Base-by-base conservation (phyloP, 1,140 invertebrate species). In the Ips nitidus region DNA sequence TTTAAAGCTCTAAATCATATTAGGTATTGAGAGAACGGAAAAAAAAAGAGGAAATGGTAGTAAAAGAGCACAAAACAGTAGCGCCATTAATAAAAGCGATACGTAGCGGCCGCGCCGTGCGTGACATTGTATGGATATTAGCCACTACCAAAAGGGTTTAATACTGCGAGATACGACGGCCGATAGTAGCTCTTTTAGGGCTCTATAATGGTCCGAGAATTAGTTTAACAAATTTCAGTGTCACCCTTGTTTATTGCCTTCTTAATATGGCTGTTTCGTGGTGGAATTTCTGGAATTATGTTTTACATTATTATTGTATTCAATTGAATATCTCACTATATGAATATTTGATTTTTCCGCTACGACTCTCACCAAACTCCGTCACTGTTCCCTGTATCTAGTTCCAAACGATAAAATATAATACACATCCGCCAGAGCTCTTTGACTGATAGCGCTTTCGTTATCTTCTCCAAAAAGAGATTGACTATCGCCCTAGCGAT, bases 61-160 rank as follows among this genome's bases (percentile, higher is more conserved):
- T 53, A n/a, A 22, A 22, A 22, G 22, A 50, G 45, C 45, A 50
- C 45, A 58, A 68, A 61, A 61, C 57, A 43, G 45, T 42, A 40
- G 36, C 64, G 68, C 71, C 74, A 75, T 75, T 75, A 75, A 74
- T 75, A 75, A 50, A 56, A 75, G 72, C 70, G 72, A 75, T 75
- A 70, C 66, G 71, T 65, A 73, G 71, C 73, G 61, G 58, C 70
- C 43, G 60, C 66, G 50, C 58, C 53, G 69, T 75, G 74, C 74
- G 74, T 75, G 74, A 75, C 74, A 75, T 75, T 75, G 73, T 75
- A 75, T 75, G 74, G 74, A 75, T 75, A 75, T 75, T 75, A 75
- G 64, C 67, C 61, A 65, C 68, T 45, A 64, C 68, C 68, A 70
- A 70, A 70, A 70, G 68, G 68, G 68, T 58, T 70, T 64, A 62